These are phyloP conservation scores for Acestrorhynchus altus DNA, from an alignment of 2,797 vertebrate genomes.

Conservation along the genomic window DNA sequence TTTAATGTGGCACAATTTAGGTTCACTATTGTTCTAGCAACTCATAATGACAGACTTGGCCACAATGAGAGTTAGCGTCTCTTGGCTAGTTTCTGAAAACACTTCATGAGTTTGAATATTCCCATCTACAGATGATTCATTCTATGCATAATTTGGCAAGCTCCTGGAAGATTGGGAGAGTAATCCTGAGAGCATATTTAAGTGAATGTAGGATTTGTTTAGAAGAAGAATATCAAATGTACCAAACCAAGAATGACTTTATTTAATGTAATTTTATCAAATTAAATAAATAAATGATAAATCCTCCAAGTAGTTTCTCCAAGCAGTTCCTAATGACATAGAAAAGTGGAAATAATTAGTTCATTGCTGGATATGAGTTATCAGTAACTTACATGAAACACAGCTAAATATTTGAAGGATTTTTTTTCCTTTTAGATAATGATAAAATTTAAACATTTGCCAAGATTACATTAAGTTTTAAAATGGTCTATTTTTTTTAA, in stretches of 20 bases:
- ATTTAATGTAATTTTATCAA: too few relatives aligned
- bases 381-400: neutral
- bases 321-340: neutral
- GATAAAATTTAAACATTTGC: neutral
- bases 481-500: too few relatives aligned
- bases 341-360: neutral
- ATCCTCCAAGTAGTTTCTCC: neutral
- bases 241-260: conserved; percentile 38
- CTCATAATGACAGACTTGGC: conserved; percentile 75
- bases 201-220: conserved; percentile 29
- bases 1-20: conserved; percentile 74
- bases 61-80: conserved; percentile 74
- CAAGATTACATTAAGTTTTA: conserved; percentile 25
- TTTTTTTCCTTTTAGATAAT: neutral
- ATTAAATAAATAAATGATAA: conserved; percentile 14
- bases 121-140: conserved; percentile 24
- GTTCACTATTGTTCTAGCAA: conserved; percentile 73
- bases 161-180: neutral
- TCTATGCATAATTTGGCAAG: conserved; percentile 22
- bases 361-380: neutral
- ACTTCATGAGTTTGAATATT: conserved; percentile 39
- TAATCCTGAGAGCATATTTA: conserved; percentile 8
- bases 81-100: conserved; percentile 66
- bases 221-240: conserved; percentile 17
- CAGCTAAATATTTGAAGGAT: neutral